Evolutionary conservation across 64 coral and sea anemone genomes (phyloP), one percentile per base, ranked within the genome.

Genomic region (Hydrozoanthus tunicans): DNA sequence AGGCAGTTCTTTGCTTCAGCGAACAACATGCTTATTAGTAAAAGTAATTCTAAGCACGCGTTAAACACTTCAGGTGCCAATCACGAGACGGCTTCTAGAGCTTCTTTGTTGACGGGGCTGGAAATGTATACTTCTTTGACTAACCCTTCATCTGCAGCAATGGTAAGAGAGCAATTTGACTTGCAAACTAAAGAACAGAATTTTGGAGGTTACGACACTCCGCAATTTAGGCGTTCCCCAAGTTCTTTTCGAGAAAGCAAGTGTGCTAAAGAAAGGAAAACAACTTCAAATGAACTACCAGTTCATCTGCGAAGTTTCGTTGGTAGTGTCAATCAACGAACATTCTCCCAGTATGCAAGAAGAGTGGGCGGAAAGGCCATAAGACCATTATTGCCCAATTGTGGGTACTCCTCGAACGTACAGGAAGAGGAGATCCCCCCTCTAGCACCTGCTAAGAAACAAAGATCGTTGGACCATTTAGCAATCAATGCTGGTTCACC

Each of bases 251-350:
- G 10, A 58, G 55, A 73, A 26, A 88, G 55, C 69, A 51, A 56
- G 55, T 86, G 52, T 54, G 56, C 9, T 6, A 25, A 64, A 71
- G 51, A 51, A 6, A 74, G 59, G 56, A 52, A 70, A 1, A 6
- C 1, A 58, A 4, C 11, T 75, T 13, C 83, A 58, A 86, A 69
- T 5, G 83, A 73, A 6, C 68, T 86, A 6, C 51, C 20, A 70
- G 26, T 88, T 25, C 84, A 74, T 88, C 56, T 88, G 70, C 84
- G 56, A 61, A 88, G 67, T 74, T 73, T 73, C 27, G 70, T 88
- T 23, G 84, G 84, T 25, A 11, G 57, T 59, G 69, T 75, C 6
- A 27, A 75, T 88, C 84, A 73, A 51, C 69, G 56, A 15, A 88
- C 69, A 12, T 88, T 60, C 70, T 59, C 84, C 6, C 69, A 73